Evolutionary conservation across 1,140 invertebrate genomes (phyloP), one percentile per base, ranked within the genome.

Genomic region (Babylonia areolata): DNA sequence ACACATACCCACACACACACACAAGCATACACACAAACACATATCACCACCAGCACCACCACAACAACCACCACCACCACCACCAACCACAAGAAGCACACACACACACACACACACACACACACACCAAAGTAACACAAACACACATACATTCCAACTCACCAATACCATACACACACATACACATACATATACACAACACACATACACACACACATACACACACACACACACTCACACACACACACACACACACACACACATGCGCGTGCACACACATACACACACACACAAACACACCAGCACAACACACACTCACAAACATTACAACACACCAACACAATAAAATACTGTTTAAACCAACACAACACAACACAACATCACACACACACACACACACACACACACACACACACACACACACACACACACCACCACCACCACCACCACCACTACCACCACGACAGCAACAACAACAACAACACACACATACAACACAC

Each of bases 401-500:
- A 85, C 82, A 28, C 40, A n/a, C 28, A 87, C 37, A 58, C 81
- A 87, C 15, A 81, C 35, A 33, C 77, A 82, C 42, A 80, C 84
- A 77, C 78, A 64, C 58, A 64, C 46, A 87, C 6, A 79, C 84
- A 39, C 80, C 54, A 33, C 85, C 31, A 37, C n/a, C n/a, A n/a
- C n/a, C n/a, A n/a, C n/a, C n/a, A n/a, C n/a, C n/a, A n/a, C n/a
- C n/a, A n/a, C n/a, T n/a, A 6, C 6, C 9, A 51, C n/a, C n/a
- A n/a, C n/a, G n/a, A n/a, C n/a, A n/a, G n/a, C n/a, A n/a, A n/a
- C n/a, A n/a, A n/a, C n/a, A 20, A 77, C 73, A 77, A 35, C 1
- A 17, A 77, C 46, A 51, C 46, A 51, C 9, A 6, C 20, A 20
- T 20, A 51, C 46, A 51, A 20, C 6, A 51, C 46, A 51, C 46